Conservation (phyloP, 2,888 invertebrate species). For the Miltochrista miniata region DNA sequence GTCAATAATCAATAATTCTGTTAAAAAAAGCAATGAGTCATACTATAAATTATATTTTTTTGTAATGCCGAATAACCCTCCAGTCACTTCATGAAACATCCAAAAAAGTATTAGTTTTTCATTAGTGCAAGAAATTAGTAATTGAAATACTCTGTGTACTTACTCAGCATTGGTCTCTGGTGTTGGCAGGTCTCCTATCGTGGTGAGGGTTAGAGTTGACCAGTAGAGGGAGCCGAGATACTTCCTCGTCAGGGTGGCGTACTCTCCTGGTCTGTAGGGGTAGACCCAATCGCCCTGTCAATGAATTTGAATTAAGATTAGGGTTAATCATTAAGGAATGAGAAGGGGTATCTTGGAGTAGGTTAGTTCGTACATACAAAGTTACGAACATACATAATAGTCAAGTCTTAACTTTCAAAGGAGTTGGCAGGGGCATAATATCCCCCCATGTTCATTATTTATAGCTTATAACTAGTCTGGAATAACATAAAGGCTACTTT, state of each 20-base stretch:
- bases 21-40: too few relatives aligned
- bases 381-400: too few relatives aligned
- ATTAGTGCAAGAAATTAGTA: neutral
- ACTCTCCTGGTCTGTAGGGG: conserved; percentile 93
- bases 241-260: conserved; percentile 94
- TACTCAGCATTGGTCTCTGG: conserved; percentile 98
- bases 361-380: neutral
- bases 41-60: neutral
- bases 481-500: too few relatives aligned
- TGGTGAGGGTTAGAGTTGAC: conserved; percentile 97
- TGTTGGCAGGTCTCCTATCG: conserved; percentile 97
- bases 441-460: too few relatives aligned
- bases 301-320: neutral
- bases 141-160: conserved; percentile 75
- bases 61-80: conserved; percentile 8
- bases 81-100: neutral
- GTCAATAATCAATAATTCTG: too few relatives aligned
- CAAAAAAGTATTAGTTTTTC: neutral
- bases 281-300: conserved; percentile 94
- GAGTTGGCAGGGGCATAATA: too few relatives aligned
- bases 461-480: too few relatives aligned
- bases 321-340: neutral
- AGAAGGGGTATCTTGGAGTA: neutral
- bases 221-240: conserved; percentile 98
- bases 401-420: too few relatives aligned